These are phyloP conservation scores for Trematomus bernacchii DNA, from an alignment of 2,797 vertebrate genomes.

Conservation along the genomic window DNA sequence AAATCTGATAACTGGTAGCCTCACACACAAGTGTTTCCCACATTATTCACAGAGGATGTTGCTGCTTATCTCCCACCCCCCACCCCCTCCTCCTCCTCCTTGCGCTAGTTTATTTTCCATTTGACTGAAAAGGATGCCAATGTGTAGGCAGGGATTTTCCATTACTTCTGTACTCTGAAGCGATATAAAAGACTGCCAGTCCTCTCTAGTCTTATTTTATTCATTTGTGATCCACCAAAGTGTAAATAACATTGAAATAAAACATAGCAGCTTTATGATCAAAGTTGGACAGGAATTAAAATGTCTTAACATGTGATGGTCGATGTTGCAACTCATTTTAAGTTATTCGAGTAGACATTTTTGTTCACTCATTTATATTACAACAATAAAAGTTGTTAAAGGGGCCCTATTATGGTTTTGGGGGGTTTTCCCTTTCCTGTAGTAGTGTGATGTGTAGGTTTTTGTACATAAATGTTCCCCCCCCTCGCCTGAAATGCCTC, in stretches of 20 bases:
- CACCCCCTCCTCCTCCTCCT: neutral
- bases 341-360: constrained; percentile 2
- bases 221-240: neutral
- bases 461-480: too few relatives aligned
- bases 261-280: neutral
- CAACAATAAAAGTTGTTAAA: neutral
- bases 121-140: constrained; percentile 18
- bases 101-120: constrained; percentile 28
- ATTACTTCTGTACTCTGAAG: neutral
- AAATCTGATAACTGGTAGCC: constrained; percentile 12
- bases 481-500: too few relatives aligned
- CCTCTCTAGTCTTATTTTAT: neutral
- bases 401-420: neutral
- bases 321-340: neutral
- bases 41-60: constrained; percentile 32
- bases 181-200: neutral
- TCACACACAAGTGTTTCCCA: constrained; percentile 28
- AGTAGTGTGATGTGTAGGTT: too few relatives aligned
- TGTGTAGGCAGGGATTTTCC: neutral
- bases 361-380: constrained; percentile 4
- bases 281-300: neutral
- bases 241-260: neutral
- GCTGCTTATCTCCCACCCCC: constrained; percentile 17
- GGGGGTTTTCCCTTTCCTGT: too few relatives aligned
- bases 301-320: neutral